Base-by-base conservation (phyloP, 2,113 vertebrate genomes). In the Castor canadensis region DNA sequence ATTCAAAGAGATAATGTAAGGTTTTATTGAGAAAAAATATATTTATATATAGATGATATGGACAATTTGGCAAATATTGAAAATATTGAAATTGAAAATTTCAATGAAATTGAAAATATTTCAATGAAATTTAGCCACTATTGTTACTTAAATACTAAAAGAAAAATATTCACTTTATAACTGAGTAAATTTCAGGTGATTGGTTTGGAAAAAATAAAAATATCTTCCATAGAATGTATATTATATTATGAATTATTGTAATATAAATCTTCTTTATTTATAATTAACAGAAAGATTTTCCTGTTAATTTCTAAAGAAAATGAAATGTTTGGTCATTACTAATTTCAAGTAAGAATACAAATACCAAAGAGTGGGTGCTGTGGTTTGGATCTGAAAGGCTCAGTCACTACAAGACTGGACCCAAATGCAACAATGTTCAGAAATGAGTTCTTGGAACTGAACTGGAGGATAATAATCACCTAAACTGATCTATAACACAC, bases 301-400 rank as follows among this genome's bases (percentile, higher is more conserved):
- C n/a, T n/a, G n/a, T n/a, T n/a, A n/a, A n/a, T n/a, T n/a, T 17
- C 66, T 8, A 9, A 84, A 64, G 5, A 26, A 16, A 24, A 43
- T 10, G 0, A 8, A 93, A 83, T 56, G 9, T n/a, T 20, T 38
- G 86, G 12, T 52, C 2, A 43, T 3, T 75, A 49, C 56, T 89
- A 10, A 77, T 95, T 80, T 89, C 38, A 89, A 94, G n/a, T n/a
- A n/a, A n/a, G n/a, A n/a, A 71, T 24, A 56, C 9, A 93, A 77
- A 54, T 89, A 72, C 15, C 0, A 58, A 83, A 79, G 40, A 56
- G n/a, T 67, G 12, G 32, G 17, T 67, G 6, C n/a, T 47, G n/a
- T 13, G 11, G 22, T 49, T n/a, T 13, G 5, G 45, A n/a, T 8
- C 32, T 9, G 17, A 49, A n/a, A 38, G 22, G 2, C 13, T 52